Base-by-base conservation (phyloP, 2,113 vertebrate genomes). In the Brachyhypopomus occidentalis region DNA sequence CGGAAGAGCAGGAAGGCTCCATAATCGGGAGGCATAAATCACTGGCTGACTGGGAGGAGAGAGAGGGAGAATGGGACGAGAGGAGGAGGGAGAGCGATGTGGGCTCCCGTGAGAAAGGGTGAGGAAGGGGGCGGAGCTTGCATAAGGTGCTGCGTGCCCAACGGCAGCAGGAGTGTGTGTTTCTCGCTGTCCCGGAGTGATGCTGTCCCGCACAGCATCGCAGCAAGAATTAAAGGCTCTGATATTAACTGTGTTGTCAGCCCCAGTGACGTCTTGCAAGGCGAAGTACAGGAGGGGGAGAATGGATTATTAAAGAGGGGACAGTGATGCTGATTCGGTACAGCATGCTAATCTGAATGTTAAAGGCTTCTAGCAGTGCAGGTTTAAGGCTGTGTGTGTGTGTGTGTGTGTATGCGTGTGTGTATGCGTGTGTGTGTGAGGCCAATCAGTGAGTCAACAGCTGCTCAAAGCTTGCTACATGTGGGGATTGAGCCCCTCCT, bases 21-120 rank as follows among this genome's bases (percentile, higher is more conserved):
- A 78, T 84, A 85, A 86, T 85, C 63, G 80, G 77, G 75, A n/a
- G 75, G 76, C 82, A 82, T 79, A 77, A 89, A 83, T 84, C 85
- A 63, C 38, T 36, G 60, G 17, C 55, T 83, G 67, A 64, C 52
- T 52, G 38, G 62, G 62, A 56, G 25, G 41, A 45, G 30, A 23
- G 16, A 38, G 6, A 14, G 5, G 9, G 19, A 62, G 8, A 11
- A 2, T 4, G 60, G 38, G 56, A 58, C 17, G 14, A 11, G 30
- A 20, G 17, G 19, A 19, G 58, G 36, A 23, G 19, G 22, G 30
- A 20, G 9, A 2, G 16, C 30, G 30, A 30, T 30, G 30, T 45
- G 56, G 56, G 67, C 6, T 3, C 7, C 17, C n/a, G 66, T n/a
- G 34, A 22, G 38, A 14, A 63, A n/a, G n/a, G 16, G 19, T 16